These are phyloP conservation scores for Burhinus bistriatus DNA, from an alignment of 2,113 vertebrate species.

Conservation along the genomic window DNA sequence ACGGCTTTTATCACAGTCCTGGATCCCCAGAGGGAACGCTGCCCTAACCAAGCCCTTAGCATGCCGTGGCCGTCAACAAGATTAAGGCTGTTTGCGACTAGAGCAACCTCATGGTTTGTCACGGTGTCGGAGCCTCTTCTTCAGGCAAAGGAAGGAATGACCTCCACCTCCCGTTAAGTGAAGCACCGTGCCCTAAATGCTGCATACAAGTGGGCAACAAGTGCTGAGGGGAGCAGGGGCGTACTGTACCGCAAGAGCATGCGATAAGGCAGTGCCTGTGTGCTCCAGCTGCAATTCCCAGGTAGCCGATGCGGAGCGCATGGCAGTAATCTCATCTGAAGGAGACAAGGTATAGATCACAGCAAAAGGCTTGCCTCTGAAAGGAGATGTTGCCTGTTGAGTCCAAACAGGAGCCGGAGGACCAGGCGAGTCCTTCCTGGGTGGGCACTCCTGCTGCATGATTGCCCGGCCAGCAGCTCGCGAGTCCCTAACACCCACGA, in stretches of 20 bases:
- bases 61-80: not conserved
- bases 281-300: not conserved
- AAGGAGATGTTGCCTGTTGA: rapidly evolving
- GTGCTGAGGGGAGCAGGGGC: not conserved
- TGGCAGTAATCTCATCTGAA: not conserved
- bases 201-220: not conserved
- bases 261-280: rapidly evolving
- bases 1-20: not conserved
- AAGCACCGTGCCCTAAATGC: not conserved
- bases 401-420: not conserved
- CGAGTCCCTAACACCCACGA: not conserved
- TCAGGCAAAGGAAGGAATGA: not conserved
- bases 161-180: not conserved
- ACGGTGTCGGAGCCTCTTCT: not conserved
- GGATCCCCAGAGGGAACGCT: constrained; percentile 9
- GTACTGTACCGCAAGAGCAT: rapidly evolving
- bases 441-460: not conserved
- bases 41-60: not conserved
- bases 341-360: not conserved
- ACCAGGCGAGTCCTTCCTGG: not conserved
- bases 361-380: not conserved
- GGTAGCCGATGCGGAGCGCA: rapidly evolving
- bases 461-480: not conserved
- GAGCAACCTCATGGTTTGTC: not conserved
- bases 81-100: not conserved